Evolutionary conservation across 2,888 invertebrate species (phyloP).

Genomic region (Aporophyla nigra): DNA sequence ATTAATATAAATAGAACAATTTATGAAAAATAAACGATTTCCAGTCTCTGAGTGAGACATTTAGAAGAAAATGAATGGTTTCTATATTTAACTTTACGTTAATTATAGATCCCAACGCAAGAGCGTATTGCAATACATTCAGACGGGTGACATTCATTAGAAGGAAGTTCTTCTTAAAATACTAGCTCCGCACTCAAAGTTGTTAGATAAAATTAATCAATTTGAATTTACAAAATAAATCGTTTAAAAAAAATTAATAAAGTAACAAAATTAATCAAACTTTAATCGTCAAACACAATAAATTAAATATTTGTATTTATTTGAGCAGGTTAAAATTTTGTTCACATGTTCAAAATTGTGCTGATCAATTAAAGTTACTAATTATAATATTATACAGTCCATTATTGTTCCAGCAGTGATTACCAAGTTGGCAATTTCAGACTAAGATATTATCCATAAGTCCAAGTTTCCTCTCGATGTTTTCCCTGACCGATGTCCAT

Average conservation of each 20-base stretch:
- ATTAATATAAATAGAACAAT: slow-evolving; percentile 57
- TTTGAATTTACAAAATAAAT: too few species aligned
- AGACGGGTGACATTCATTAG: slow-evolving; percentile 53
- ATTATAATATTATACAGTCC: too few species aligned
- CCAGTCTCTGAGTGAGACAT: slow-evolving; percentile 56
- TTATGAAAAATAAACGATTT: slow-evolving; percentile 49
- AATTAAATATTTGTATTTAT: not conserved
- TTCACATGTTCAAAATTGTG: not conserved
- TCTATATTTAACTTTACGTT: slow-evolving; percentile 58
- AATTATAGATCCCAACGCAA: slow-evolving; percentile 62
- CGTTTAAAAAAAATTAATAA: too few species aligned
- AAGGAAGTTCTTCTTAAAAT: slow-evolving; percentile 25
- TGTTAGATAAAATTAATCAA: not conserved
- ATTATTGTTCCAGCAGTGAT: too few species aligned
- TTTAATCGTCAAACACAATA: not conserved
- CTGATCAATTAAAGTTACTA: not conserved
- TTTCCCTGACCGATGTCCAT: too few species aligned
- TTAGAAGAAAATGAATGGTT: slow-evolving; percentile 59
- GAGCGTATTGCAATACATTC: slow-evolving; percentile 56
- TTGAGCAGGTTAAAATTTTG: not conserved
- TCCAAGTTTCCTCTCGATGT: too few species aligned
- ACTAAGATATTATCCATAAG: too few species aligned
- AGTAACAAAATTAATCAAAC: not conserved
- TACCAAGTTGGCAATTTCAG: too few species aligned
- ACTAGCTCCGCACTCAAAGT: not conserved